Conservation (phyloP, 2,113 vertebrate species). For the Nesoenas mayeri region DNA sequence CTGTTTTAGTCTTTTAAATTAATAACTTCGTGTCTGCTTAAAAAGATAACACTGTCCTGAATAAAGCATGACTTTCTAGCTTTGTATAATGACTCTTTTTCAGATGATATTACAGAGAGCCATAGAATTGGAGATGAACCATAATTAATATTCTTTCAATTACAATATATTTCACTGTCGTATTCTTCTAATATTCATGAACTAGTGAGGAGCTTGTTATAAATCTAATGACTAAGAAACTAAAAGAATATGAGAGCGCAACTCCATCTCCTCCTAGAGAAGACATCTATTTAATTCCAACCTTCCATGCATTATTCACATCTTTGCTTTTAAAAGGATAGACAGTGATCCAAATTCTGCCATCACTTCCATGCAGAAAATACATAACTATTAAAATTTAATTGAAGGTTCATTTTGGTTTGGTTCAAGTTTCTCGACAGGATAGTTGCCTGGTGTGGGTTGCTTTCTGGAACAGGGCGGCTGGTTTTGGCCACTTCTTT, state of each 20-base stretch:
- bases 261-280: not conserved
- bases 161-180: conserved; percentile 25
- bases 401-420: not conserved
- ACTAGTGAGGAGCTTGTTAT: not conserved
- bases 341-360: not conserved
- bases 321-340: not conserved
- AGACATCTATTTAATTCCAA: not conserved
- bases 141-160: conserved; percentile 60
- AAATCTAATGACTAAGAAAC: not conserved
- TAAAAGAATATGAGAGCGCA: not conserved
- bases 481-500: not conserved
- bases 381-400: not conserved
- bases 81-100: not conserved
- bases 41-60: conserved; percentile 14
- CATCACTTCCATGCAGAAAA: not conserved
- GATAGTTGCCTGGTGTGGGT: rapidly evolving
- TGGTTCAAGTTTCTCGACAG: not conserved
- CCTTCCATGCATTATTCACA: not conserved
- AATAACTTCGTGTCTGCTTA: conserved; percentile 17
- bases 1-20: not conserved
- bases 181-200: conserved; percentile 16
- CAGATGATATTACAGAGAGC: not conserved
- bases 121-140: not conserved
- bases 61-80: not conserved
- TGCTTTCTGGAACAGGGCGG: rapidly evolving